Base-by-base conservation (phyloP, 1,140 invertebrate species). In the Parasteatoda tepidariorum region DNA sequence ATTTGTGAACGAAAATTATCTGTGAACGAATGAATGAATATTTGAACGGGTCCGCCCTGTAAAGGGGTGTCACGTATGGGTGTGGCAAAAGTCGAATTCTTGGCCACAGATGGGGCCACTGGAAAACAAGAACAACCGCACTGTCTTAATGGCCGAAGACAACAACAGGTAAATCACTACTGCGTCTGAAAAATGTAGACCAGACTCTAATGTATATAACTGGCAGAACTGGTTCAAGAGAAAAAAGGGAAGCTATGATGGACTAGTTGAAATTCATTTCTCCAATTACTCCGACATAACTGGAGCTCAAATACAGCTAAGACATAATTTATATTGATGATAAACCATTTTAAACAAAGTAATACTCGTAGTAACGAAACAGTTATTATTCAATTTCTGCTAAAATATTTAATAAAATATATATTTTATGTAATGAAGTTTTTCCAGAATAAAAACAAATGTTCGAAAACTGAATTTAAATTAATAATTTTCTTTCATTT, bases 311-410 rank as follows among this genome's bases (percentile, higher is more conserved):
- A 75, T 31, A 59, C 18, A 75, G 41, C 11, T 75, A 22, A 59
- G 48, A 59, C 73, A 74, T 74, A 11, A 74, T 57, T 75, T 59
- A 59, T 75, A 54, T 75, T 59, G 54, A 24, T 57, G 73, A 59
- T 59, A 5, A 75, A 57, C 11, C 30, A 75, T 6, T 41, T 41
- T 41, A 41, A 41, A 41, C 38, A 13, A 41, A 5, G 15, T 5
- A 38, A 48, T 48, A 75, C 22, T 62, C n/a, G 11, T 7, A 54
- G 3, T 71, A 57, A 24, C n/a, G 38, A 9, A 71, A 54, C 13
- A 48, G 0, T 71, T 38, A 54, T 38, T 73, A 31, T 57, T 73
- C 70, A 61, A n/a, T 61, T 57, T 71, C 57, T 55, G 24, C 26
- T 55, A 31, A 71, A 71, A 55, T 71, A 2, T 55, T 55, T 55